These are phyloP conservation scores for Hylaeus volcanicus DNA, from an alignment of 1,140 invertebrate species.

Conservation along the genomic window DNA sequence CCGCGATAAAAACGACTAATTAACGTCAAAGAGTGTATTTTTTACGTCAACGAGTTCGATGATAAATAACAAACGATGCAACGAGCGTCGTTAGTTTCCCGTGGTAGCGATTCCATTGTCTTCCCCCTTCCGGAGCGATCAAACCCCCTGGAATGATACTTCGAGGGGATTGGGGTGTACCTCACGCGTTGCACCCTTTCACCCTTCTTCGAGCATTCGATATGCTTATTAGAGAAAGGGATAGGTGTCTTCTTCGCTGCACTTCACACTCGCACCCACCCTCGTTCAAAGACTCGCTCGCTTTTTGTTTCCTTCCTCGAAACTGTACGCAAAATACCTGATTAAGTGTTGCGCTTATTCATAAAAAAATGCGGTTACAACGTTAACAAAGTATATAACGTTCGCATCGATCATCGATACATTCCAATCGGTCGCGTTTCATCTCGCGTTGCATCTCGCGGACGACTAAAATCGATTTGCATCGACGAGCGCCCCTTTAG, in stretches of 20 bases:
- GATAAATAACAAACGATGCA: conserved; percentile 1
- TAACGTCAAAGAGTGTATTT: background rate
- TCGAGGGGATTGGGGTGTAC: background rate
- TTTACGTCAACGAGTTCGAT: background rate
- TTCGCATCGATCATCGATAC: too few species aligned
- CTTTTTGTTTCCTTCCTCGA: conserved; percentile 5
- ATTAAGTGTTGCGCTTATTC: too few species aligned
- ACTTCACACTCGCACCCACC: background rate
- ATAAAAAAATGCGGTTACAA: too few species aligned
- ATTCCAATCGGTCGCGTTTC: background rate
- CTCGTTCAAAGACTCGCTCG: background rate
- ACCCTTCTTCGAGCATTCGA: conserved; percentile 15
- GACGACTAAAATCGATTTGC: conserved; percentile 49
- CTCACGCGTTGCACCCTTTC: conserved; percentile 12
- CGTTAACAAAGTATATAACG: background rate
- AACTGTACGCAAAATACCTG: background rate
- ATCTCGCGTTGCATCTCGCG: conserved; percentile 26
- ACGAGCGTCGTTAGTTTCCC: background rate
- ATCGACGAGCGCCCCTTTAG: background rate
- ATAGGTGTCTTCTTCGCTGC: conserved; percentile 8
- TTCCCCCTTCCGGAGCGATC: conserved; percentile 13
- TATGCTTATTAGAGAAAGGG: conserved; percentile 16
- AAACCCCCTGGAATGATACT: background rate
- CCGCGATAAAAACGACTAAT: too few species aligned
- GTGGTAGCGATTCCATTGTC: conserved; percentile 19